These are phyloP conservation scores for Gambusia affinis DNA, from an alignment of 2,113 vertebrate genomes.

Conservation along the genomic window DNA sequence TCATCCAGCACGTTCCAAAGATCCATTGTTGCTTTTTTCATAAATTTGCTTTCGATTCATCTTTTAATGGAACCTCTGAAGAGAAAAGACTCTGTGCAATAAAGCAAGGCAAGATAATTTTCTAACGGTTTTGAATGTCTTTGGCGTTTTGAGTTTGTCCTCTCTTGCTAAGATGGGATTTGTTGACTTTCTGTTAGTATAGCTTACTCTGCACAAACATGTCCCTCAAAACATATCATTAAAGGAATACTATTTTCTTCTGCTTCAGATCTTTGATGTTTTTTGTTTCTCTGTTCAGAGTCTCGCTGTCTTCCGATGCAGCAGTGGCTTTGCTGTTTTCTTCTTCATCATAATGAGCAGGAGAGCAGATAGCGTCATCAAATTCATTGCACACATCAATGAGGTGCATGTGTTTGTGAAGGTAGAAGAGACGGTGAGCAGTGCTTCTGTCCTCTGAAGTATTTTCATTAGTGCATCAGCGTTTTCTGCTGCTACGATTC, in stretches of 20 bases:
- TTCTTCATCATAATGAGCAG: slow-evolving; percentile 51
- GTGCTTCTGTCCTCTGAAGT: slow-evolving; percentile 35
- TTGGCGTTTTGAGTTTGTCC: background rate
- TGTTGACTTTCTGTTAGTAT: background rate
- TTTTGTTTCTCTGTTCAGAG: slow-evolving; percentile 25
- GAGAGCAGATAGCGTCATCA: slow-evolving; percentile 40
- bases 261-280: slow-evolving; percentile 37
- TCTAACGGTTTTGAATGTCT: background rate
- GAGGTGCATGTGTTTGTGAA: slow-evolving; percentile 25
- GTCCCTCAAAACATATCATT: slow-evolving; percentile 10
- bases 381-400: slow-evolving; percentile 55
- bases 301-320: slow-evolving; percentile 50
- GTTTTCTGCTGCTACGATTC: slow-evolving; percentile 42
- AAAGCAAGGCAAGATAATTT: background rate
- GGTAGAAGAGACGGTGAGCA: background rate
- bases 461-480: slow-evolving; percentile 7
- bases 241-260: slow-evolving; percentile 2
- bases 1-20: no score
- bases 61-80: background rate
- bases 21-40: no score
- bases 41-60: background rate
- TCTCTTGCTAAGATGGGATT: background rate
- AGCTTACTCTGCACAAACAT: slow-evolving; percentile 6
- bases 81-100: background rate
- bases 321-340: slow-evolving; percentile 47